Percentiles rank a stretch among this genome's conserved stretches.
phyloP scores from a whole-genome alignment of 2,797 vertebrate genomes.

The Sciurus vulgaris region DNA sequence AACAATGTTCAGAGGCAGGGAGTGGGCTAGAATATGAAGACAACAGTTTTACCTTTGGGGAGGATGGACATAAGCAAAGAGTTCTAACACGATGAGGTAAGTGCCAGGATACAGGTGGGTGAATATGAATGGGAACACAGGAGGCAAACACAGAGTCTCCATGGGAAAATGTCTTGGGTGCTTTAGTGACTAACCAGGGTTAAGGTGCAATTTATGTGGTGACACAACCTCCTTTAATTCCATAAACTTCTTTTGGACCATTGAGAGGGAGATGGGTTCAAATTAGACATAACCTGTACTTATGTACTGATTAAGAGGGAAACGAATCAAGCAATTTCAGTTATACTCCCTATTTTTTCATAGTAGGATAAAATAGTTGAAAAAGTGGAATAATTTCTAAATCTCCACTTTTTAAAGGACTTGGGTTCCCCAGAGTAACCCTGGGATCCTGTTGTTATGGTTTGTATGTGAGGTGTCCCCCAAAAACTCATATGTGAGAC shows the following conservation, averaged over 20 bases:
- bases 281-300: not conserved
- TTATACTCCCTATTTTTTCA: not conserved
- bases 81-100: not conserved
- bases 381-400: not conserved
- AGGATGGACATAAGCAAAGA: not conserved
- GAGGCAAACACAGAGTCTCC: not conserved
- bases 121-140: not conserved
- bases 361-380: not conserved
- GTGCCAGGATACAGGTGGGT: not conserved
- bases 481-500: too few species aligned
- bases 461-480: too few species aligned
- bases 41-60: not conserved
- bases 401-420: not conserved
- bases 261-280: not conserved
- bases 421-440: not conserved
- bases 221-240: not conserved
- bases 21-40: not conserved
- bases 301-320: not conserved
- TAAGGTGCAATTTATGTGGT: not conserved
- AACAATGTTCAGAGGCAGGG: too few species aligned
- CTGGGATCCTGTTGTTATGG: not conserved
- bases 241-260: not conserved
- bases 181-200: not conserved
- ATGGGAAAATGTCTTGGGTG: not conserved
- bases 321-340: not conserved